phyloP scores from a whole-genome alignment of 1,140 invertebrate genomes.

The Sycobia sp. region DNA sequence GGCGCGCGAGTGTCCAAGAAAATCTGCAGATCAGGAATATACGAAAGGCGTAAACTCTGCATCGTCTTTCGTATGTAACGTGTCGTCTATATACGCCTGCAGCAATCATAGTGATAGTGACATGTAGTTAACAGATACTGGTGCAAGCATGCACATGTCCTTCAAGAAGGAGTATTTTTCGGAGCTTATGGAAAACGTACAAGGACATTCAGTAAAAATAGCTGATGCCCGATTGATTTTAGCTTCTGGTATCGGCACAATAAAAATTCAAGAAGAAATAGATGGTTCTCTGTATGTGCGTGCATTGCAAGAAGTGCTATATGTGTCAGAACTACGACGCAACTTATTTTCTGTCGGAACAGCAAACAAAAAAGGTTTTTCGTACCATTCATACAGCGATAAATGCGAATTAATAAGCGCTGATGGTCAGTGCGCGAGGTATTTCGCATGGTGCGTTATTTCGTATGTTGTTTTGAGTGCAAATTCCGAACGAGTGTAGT shows the following conservation, averaged over 20 bases:
- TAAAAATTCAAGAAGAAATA: slow-evolving; percentile 15
- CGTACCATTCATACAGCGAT: slow-evolving; percentile 1
- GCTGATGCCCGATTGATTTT: too few relatives aligned
- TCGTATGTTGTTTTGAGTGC: too few relatives aligned
- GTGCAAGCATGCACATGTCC: not conserved
- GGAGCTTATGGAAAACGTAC: too few relatives aligned
- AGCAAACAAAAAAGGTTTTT: slow-evolving; percentile 17
- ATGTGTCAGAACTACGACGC: slow-evolving; percentile 11
- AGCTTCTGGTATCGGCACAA: slow-evolving; percentile 4
- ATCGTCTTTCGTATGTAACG: slow-evolving; percentile 40
- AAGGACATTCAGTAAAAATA: too few relatives aligned
- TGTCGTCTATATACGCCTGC: too few relatives aligned
- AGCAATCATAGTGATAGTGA: too few relatives aligned
- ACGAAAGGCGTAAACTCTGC: not conserved
- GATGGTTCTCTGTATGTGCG: not conserved
- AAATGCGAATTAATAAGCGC: slow-evolving; percentile 1
- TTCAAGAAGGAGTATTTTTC: not conserved
- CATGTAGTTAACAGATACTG: not conserved
- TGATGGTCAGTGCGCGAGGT: not conserved
- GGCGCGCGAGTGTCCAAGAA: not conserved
- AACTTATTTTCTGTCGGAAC: slow-evolving; percentile 29
- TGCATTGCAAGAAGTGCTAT: slow-evolving; percentile 16
- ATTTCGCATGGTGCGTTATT: not conserved
- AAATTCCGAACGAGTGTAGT: too few relatives aligned
- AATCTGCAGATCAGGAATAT: not conserved